A percentile compares a stretch with the other conserved stretches of the same genome.
phyloP scores from a whole-genome alignment of 2,113 vertebrate genomes.

The Anguilla rostrata region DNA sequence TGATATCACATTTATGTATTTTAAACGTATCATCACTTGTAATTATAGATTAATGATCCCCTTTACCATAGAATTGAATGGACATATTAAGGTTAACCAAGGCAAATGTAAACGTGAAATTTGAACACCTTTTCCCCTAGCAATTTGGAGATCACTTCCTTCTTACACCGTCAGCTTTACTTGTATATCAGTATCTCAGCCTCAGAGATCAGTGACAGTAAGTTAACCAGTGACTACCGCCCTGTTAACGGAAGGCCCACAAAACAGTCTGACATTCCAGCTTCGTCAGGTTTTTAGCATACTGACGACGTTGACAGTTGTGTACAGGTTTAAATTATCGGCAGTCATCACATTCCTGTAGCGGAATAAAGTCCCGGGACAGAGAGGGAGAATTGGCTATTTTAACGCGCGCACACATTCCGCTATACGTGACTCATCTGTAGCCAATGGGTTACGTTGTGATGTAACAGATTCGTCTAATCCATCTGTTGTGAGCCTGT shows the following conservation, averaged over 20 bases:
- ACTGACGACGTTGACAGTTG: not conserved
- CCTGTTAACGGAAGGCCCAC: not conserved
- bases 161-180: no score
- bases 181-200: not conserved
- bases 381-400: not conserved
- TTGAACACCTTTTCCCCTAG: no score
- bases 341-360: conserved; percentile 1
- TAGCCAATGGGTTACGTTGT: not conserved
- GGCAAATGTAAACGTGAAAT: no score
- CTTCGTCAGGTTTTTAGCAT: not conserved
- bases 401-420: not conserved
- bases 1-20: no score
- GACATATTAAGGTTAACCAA: no score
- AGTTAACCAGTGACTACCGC: not conserved
- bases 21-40: no score
- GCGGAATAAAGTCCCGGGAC: not conserved
- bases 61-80: no score
- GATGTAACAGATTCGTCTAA: not conserved
- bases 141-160: no score
- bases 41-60: no score
- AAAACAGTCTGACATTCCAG: not conserved
- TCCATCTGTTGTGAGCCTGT: not conserved
- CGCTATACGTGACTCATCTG: not conserved
- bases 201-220: not conserved
- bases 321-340: not conserved